Evolutionary conservation across 2,113 vertebrate genomes (phyloP).

Genomic region (Dolichallabes microphthalmus): DNA sequence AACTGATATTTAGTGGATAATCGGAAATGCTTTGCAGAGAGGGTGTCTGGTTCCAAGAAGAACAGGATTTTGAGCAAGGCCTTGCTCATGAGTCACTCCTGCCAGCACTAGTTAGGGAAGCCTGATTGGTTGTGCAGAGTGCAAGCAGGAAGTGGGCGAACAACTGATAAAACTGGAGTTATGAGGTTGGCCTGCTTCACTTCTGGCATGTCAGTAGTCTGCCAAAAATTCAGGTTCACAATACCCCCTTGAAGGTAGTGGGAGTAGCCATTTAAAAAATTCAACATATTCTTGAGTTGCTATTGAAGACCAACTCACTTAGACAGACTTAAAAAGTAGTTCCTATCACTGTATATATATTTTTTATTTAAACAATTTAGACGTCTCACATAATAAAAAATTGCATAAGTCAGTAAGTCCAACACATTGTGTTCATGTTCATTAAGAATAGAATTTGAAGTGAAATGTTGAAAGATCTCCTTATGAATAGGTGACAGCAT

Average conservation of each 20-base stretch:
- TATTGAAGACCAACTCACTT: conserved; percentile 43
- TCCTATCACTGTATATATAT: conserved; percentile 42
- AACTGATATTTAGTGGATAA: conserved; percentile 62
- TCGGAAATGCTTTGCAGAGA: conserved; percentile 52
- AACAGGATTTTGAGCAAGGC: conserved; percentile 63
- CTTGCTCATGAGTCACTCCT: conserved; percentile 65
- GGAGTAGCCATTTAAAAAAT: conserved; percentile 64
- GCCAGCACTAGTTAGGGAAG: conserved; percentile 67
- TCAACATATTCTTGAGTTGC: conserved; percentile 57
- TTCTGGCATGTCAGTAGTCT: conserved; percentile 67
- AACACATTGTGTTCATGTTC: neutral
- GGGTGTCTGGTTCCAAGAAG: conserved; percentile 62
- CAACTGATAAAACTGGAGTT: conserved; percentile 73
- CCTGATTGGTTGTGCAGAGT: conserved; percentile 64
- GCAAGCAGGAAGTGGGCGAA: conserved; percentile 72
- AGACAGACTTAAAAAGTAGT: conserved; percentile 42
- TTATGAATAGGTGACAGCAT: conserved; percentile 2
- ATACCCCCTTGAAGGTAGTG: conserved; percentile 65
- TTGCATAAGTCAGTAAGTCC: conserved; percentile 49
- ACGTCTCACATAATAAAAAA: conserved; percentile 37
- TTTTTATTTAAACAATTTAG: conserved; percentile 13
- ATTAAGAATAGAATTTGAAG: neutral
- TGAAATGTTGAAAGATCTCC: neutral
- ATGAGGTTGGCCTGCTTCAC: conserved; percentile 57
- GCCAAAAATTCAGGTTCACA: conserved; percentile 61